Evolutionary conservation across 2,113 vertebrate species (phyloP).

Genomic region (Rousettus leschenaultii): DNA sequence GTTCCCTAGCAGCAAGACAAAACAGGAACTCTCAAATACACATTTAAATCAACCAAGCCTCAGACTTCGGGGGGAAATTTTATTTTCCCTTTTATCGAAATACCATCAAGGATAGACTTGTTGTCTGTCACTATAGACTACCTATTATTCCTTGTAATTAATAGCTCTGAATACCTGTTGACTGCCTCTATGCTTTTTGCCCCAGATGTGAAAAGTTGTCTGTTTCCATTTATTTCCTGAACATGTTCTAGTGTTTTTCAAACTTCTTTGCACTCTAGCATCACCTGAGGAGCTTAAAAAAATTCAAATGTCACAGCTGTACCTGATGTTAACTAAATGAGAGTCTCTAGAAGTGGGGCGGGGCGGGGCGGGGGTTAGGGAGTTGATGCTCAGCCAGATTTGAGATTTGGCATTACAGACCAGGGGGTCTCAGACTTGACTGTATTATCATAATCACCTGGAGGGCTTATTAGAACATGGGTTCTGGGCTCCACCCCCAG

Average conservation of each 20-base stretch:
- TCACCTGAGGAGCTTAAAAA: neutral
- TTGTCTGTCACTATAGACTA: neutral
- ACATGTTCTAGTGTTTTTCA: neutral
- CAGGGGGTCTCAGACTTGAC: neutral
- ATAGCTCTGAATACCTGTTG: neutral
- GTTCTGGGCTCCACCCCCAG: neutral
- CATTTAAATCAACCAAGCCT: conserved; percentile 16
- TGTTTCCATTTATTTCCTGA: neutral
- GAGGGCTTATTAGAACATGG: neutral
- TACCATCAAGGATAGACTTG: neutral
- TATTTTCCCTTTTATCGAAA: conserved; percentile 6
- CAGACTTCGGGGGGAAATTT: neutral
- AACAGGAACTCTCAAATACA: neutral
- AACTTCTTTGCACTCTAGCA: neutral
- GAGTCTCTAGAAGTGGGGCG: neutral
- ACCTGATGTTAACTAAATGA: neutral
- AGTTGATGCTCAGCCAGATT: neutral
- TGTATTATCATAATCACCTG: neutral
- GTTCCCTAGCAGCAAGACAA: neutral
- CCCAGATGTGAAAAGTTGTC: neutral
- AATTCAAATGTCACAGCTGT: neutral
- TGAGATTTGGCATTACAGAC: neutral
- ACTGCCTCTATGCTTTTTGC: neutral
- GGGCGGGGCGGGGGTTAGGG: too few species aligned
- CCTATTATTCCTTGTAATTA: neutral